Base-by-base conservation (phyloP, 2,888 invertebrate species). In the Dasypogon diadema region DNA sequence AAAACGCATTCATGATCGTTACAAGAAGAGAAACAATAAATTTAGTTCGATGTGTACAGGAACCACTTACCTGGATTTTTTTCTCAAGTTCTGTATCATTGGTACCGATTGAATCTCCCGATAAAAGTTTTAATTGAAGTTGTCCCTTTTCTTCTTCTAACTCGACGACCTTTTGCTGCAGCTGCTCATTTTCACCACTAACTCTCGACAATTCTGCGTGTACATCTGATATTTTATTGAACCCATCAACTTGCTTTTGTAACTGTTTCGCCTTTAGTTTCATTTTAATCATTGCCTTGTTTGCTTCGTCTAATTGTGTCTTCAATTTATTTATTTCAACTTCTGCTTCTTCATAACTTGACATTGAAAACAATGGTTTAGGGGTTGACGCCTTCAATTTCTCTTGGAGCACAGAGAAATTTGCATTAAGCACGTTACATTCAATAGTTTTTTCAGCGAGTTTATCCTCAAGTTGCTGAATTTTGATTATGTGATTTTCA, bases 91-190 rank as follows among this genome's bases (percentile, higher is more conserved):
- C 80, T 48, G 37, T 37, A 16, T 75, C 76, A 8, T 91, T 87
- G 89, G 91, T 89, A 81, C 90, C 89, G 5, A 22, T 24, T 85
- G 91, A 91, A 84, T 93, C 73, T 21, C 73, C 73, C n/a, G 34
- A 37, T 4, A 34, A 0, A 5, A 73, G 42, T 87, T 92, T 92
- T 83, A 96, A 88, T 87, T 96, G 95, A 83, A 96, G 90, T 87
- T 95, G 94, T 81, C 95, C 95, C 87, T 96, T 96, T 87, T 96
- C 96, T 85, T 95, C 95, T 87, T 95, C 95, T 79, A 97, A 86
- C 83, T 95, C 93, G 12, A 93, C 92, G 77, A 97, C 90, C 87
- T 91, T 92, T 80, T 93, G 92, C 78, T 91, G 90, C 65, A 92
- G 85, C 79, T 89, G 88, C 78, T 89, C 89, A 79, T 91, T 88